Evolutionary conservation across 2,888 invertebrate species (phyloP), one percentile per base, ranked within the genome.

Genomic region (Timema cristinae): DNA sequence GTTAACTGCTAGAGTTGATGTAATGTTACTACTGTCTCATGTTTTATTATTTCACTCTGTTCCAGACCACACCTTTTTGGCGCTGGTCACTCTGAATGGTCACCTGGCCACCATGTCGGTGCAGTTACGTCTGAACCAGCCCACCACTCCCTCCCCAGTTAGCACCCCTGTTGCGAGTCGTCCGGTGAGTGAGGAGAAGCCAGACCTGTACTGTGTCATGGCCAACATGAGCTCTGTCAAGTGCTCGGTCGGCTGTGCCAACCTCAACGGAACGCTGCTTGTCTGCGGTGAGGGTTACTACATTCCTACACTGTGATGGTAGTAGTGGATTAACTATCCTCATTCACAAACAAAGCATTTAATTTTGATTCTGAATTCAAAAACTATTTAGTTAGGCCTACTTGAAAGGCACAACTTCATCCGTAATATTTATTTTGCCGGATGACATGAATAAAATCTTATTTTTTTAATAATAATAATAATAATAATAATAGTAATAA

Each of bases 271-370:
- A 66, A 88, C 88, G 68, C 86, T 95, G 67, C 83, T 94, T 76
- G 93, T 91, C 73, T 92, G 92, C 83, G 94, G 93, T 87, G 84
- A 84, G 86, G n/a, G n/a, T n/a, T n/a, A n/a, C n/a, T n/a, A n/a
- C n/a, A n/a, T n/a, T n/a, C n/a, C n/a, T n/a, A n/a, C n/a, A n/a
- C n/a, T n/a, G n/a, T n/a, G n/a, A n/a, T n/a, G n/a, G n/a, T n/a
- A n/a, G n/a, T n/a, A n/a, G n/a, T n/a, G n/a, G n/a, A n/a, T n/a
- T n/a, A n/a, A n/a, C n/a, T n/a, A n/a, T n/a, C n/a, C n/a, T n/a
- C n/a, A n/a, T n/a, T n/a, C n/a, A n/a, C n/a, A n/a, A n/a, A n/a
- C n/a, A n/a, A n/a, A n/a, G n/a, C n/a, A n/a, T n/a, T n/a, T n/a
- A n/a, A n/a, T n/a, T n/a, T n/a, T n/a, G n/a, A n/a, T n/a, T n/a